A percentile compares a stretch with the other conserved stretches of the same genome.
These are phyloP conservation scores for Akabosia matsudoensis DNA, from an alignment of 1,140 invertebrate genomes.

Conservation along the genomic window DNA sequence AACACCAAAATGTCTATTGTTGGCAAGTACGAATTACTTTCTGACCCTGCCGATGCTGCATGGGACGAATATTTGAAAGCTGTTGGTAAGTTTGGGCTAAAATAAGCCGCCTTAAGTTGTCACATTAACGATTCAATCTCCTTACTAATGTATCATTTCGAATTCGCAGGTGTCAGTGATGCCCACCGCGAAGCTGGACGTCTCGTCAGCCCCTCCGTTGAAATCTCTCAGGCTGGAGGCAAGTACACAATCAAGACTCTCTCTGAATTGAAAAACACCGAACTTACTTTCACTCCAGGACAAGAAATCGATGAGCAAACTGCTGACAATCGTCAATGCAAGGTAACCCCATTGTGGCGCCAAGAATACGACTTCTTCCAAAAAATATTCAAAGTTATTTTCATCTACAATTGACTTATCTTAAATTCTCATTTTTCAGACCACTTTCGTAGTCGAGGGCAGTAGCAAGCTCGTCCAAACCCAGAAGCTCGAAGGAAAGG, in stretches of 20 bases:
- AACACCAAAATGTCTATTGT: conserved; percentile 15
- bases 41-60: neutral
- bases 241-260: conserved; percentile 22
- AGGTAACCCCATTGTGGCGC: too few relatives aligned
- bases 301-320: conserved; percentile 8
- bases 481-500: conserved; percentile 34
- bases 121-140: too few relatives aligned
- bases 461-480: conserved; percentile 34
- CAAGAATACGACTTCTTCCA: too few relatives aligned
- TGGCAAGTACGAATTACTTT: conserved; percentile 17
- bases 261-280: conserved; percentile 17
- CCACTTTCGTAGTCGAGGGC: conserved; percentile 35
- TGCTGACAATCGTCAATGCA: conserved; percentile 20
- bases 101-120: neutral
- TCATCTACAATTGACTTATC: too few relatives aligned
- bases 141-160: neutral
- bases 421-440: neutral
- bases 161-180: conserved; percentile 2
- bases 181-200: conserved; percentile 4
- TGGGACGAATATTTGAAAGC: conserved; percentile 16
- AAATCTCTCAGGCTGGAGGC: conserved; percentile 7
- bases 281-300: neutral
- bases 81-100: conserved; percentile 9
- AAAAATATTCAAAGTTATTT: too few relatives aligned
- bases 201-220: conserved; percentile 7